phyloP scores from a whole-genome alignment of 2,113 vertebrate species.

The Stigmatopora argus region DNA sequence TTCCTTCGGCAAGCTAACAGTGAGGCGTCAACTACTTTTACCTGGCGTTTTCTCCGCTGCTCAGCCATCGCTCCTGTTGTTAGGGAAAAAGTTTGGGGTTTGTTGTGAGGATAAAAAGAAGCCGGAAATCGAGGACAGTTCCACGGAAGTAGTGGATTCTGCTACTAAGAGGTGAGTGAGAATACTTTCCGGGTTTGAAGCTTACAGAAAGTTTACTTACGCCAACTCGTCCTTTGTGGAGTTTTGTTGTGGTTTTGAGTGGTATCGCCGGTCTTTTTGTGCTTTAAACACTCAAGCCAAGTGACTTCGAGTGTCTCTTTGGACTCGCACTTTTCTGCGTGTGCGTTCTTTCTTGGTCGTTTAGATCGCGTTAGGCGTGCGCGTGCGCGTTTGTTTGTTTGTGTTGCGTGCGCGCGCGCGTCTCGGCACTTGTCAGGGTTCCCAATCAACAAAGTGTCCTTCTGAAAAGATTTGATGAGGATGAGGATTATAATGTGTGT shows the following conservation, averaged over 20 bases:
- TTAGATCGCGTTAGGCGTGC: neutral
- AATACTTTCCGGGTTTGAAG: conserved; percentile 43
- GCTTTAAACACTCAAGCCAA: conserved; percentile 4
- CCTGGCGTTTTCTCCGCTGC: conserved; percentile 63
- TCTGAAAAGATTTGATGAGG: conserved; percentile 27
- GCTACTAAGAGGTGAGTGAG: conserved; percentile 74
- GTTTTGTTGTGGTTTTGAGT: conserved; percentile 10
- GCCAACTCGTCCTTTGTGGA: conserved; percentile 11
- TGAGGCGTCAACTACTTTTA: conserved; percentile 76
- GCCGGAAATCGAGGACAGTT: conserved; percentile 42
- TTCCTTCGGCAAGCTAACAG: conserved; percentile 64
- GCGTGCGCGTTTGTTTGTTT: conserved; percentile 3
- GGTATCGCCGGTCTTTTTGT: conserved; percentile 1
- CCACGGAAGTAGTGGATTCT: conserved; percentile 62
- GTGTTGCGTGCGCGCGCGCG: neutral
- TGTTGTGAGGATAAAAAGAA: conserved; percentile 64
- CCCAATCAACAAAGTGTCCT: conserved; percentile 29
- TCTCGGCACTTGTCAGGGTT: neutral
- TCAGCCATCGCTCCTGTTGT: conserved; percentile 40
- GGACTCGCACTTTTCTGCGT: conserved; percentile 29
- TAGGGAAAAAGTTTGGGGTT: conserved; percentile 59
- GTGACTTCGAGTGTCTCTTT: conserved; percentile 4
- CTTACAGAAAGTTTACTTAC: conserved; percentile 26
- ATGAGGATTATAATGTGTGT: neutral
- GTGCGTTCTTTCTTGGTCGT: conserved; percentile 6